phyloP scores from a whole-genome alignment of 2,797 vertebrate species.

The Gallinago stenura region DNA sequence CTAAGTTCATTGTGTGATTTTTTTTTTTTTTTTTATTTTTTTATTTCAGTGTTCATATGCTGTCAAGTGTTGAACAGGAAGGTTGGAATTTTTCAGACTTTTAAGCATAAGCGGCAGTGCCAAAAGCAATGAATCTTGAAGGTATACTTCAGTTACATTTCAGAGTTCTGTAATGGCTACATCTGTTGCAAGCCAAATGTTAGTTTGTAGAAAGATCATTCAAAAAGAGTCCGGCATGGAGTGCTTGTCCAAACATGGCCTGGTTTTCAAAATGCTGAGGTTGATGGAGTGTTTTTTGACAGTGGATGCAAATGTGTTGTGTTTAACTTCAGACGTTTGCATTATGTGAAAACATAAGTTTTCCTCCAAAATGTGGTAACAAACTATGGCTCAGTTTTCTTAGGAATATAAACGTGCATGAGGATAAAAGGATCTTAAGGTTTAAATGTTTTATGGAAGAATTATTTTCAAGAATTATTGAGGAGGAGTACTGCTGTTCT shows the following conservation, averaged over 20 bases:
- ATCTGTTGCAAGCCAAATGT: not conserved
- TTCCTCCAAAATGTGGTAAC: not conserved
- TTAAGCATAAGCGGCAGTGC: not conserved
- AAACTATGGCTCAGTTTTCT: not conserved
- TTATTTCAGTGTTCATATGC: not conserved
- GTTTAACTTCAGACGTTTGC: not conserved
- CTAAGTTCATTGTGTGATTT: not conserved
- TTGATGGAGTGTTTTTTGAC: not conserved
- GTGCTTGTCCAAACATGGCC: not conserved
- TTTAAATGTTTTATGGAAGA: not conserved
- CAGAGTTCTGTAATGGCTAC: not conserved
- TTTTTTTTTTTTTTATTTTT: not conserved
- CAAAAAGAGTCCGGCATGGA: not conserved
- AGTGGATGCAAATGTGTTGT: not conserved
- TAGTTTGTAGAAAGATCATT: constrained; percentile 15
- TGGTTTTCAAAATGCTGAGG: not conserved
- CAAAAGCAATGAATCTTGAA: not conserved
- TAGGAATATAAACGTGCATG: not conserved
- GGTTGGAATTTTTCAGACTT: not conserved
- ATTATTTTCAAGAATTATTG: not conserved
- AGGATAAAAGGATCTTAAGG: not conserved
- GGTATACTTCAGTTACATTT: not conserved
- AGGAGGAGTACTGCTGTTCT: not conserved
- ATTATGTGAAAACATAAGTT: not conserved
- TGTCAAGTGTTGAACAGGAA: not conserved